These are phyloP conservation scores for Brachynemurus nebulosus DNA, from an alignment of 2,888 invertebrate species.

Conservation along the genomic window DNA sequence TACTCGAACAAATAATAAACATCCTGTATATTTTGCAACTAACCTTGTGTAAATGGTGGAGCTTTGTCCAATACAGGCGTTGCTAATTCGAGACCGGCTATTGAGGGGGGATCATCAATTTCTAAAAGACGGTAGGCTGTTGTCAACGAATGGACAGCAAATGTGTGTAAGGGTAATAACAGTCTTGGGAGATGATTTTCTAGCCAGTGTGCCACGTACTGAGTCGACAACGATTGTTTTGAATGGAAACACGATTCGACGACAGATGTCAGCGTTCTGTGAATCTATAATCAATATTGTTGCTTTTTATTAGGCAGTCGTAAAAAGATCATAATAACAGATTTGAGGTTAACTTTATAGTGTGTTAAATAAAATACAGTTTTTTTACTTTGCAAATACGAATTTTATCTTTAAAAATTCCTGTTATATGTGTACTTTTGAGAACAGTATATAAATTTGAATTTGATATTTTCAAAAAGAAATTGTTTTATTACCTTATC, in stretches of 20 bases:
- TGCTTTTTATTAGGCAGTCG: too few species aligned
- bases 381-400: too few species aligned
- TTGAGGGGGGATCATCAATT: conserved; percentile 24
- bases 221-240: conserved; percentile 56
- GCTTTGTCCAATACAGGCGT: conserved; percentile 58
- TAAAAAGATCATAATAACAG: too few species aligned
- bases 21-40: too few species aligned
- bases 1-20: too few species aligned
- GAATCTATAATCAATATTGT: conserved; percentile 38
- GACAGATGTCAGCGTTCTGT: conserved; percentile 57
- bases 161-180: conserved; percentile 59
- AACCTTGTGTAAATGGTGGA: conserved; percentile 31
- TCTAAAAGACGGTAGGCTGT: conserved; percentile 39
- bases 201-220: conserved; percentile 71
- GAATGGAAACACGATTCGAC: conserved; percentile 70
- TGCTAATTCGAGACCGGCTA: conserved; percentile 48
- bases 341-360: too few species aligned
- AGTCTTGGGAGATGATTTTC: conserved; percentile 63
- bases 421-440: too few species aligned
- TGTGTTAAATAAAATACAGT: too few species aligned
- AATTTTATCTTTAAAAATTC: too few species aligned
- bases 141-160: conserved; percentile 41
- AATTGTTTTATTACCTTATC: too few species aligned
- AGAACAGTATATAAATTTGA: too few species aligned
- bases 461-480: too few species aligned